Base-by-base conservation (phyloP, 2,113 vertebrate species). In the Phoxinus phoxinus region DNA sequence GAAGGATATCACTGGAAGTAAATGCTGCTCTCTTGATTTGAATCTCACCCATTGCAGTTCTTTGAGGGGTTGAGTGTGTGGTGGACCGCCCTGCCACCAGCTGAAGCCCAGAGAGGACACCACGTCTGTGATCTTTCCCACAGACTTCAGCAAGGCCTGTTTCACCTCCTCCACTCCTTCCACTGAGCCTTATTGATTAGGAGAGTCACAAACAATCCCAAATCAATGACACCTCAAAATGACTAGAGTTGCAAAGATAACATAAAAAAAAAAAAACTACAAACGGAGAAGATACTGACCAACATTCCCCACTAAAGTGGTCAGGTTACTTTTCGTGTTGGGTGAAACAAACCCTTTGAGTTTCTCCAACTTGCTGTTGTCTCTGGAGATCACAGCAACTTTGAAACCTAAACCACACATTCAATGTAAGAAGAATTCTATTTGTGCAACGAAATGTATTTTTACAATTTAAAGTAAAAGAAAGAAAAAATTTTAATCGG, bases 51-150 rank as follows among this genome's bases (percentile, higher is more conserved):
- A 94, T 27, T 94, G 90, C 2, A 96, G 92, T 72, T 96, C 96
- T 86, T 95, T 93, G 59, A 95, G 89, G 3, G 94, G 61, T 93
- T 96, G 96, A 2, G 93, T 95, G 87, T 96, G 96, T 0, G 96
- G 95, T 0, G 94, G 93, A 0, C 96, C 96, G 2, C 95, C 94
- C 89, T 96, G 96, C 96, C 96, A 96, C 96, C 96, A 96, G 89
- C 96, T 96, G 93, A 96, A 96, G 77, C 96, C 96, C 90, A 96
- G 87, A 59, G 94, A 95, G 7, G 96, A 96, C 27, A 96, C 93
- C 3, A 96, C 85, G 48, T 96, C 96, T 0, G 96, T 96, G 89
- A 96, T 93, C 88, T 94, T 94, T 6, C 94, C 95, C 46, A 94
- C 93, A 2, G 86, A 84, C 85, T 92, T 89, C 87, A 96, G 88